phyloP scores from a whole-genome alignment of 2,888 invertebrate species.

The Trichogramma evanescens region DNA sequence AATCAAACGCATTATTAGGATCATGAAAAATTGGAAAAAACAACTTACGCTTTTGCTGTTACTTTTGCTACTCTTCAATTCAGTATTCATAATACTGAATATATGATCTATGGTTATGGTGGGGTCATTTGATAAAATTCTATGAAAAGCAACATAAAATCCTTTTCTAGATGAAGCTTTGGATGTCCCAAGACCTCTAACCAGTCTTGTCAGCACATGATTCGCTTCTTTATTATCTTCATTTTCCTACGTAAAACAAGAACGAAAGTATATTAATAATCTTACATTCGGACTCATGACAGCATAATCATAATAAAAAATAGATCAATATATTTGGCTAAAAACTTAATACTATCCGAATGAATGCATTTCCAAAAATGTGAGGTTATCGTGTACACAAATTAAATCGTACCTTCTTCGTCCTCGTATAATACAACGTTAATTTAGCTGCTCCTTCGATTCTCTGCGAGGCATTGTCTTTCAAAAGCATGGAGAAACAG shows the following conservation, averaged over 20 bases:
- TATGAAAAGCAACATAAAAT: slow-evolving; percentile 63
- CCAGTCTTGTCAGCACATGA: slow-evolving; percentile 62
- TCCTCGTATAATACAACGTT: slow-evolving; percentile 44
- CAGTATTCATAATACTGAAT: slow-evolving; percentile 56
- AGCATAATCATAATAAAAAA: not conserved
- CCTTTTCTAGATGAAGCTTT: slow-evolving; percentile 59
- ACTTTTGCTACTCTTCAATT: slow-evolving; percentile 57
- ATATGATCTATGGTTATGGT: slow-evolving; percentile 52
- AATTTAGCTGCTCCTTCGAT: slow-evolving; percentile 45
- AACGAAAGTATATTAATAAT: slow-evolving; percentile 48
- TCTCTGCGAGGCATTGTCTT: slow-evolving; percentile 43
- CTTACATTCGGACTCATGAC: slow-evolving; percentile 35
- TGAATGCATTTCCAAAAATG: slow-evolving; percentile 13
- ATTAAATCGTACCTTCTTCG: slow-evolving; percentile 40
- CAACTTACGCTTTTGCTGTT: slow-evolving; percentile 62
- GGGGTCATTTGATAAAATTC: slow-evolving; percentile 52
- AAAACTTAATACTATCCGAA: not conserved
- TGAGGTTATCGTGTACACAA: slow-evolving; percentile 27
- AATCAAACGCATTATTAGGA: not conserved
- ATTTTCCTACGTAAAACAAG: slow-evolving; percentile 49
- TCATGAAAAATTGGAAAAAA: slow-evolving; percentile 1
- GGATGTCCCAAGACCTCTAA: slow-evolving; percentile 67
- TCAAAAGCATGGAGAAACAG: slow-evolving; percentile 46
- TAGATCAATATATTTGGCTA: not conserved
- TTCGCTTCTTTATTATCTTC: slow-evolving; percentile 51